These are phyloP conservation scores for Mobula birostris DNA, from an alignment of 2,113 vertebrate species.

Conservation along the genomic window DNA sequence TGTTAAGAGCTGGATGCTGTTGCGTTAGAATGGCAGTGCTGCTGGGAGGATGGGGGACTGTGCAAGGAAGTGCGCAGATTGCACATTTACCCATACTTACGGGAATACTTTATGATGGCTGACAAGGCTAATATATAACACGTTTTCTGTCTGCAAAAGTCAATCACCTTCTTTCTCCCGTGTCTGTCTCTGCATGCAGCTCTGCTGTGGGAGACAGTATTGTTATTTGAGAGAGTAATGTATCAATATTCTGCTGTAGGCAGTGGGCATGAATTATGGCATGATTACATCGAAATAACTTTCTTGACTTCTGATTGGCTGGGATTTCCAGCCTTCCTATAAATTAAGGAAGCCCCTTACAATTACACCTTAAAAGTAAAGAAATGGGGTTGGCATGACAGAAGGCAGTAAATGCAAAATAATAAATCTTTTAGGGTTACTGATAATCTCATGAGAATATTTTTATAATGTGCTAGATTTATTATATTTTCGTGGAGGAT, in stretches of 20 bases:
- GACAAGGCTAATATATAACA: slow-evolving; percentile 68
- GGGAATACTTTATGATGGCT: slow-evolving; percentile 78
- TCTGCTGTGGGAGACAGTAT: slow-evolving; percentile 23
- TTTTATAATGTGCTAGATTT: slow-evolving; percentile 1
- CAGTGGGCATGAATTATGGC: slow-evolving; percentile 21
- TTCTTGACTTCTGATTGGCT: slow-evolving; percentile 12
- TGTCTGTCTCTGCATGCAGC: slow-evolving; percentile 25
- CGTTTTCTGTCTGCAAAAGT: slow-evolving; percentile 55
- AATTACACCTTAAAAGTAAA: slow-evolving; percentile 21
- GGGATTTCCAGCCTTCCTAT: neutral
- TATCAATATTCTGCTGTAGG: slow-evolving; percentile 23
- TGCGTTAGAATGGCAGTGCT: slow-evolving; percentile 68
- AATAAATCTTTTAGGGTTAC: slow-evolving; percentile 11
- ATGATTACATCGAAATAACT: slow-evolving; percentile 6
- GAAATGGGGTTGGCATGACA: neutral
- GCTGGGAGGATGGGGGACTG: slow-evolving; percentile 63
- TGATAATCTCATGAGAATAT: neutral
- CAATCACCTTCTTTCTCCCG: slow-evolving; percentile 50
- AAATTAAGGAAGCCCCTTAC: neutral
- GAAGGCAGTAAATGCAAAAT: neutral
- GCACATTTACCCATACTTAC: slow-evolving; percentile 73
- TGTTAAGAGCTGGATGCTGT: slow-evolving; percentile 60
- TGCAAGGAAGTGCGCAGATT: slow-evolving; percentile 68
- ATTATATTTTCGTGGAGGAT: neutral
- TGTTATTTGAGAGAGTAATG: slow-evolving; percentile 34